Evolutionary conservation across 2,888 invertebrate genomes (phyloP).

Genomic region (Scaptomyza reducta): DNA sequence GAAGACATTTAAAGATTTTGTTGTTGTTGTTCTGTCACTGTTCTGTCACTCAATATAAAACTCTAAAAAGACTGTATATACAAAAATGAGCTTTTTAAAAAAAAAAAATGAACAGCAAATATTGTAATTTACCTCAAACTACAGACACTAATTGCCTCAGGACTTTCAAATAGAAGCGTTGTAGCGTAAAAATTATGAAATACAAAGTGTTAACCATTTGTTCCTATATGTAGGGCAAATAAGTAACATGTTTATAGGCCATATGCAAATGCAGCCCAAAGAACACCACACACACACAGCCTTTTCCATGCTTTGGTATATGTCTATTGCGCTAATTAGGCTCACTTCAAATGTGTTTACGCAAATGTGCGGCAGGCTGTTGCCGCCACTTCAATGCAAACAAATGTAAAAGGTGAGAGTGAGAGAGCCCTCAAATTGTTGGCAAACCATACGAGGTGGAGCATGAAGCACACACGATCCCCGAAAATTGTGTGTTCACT

Average conservation of each 20-base stretch:
- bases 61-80: neutral
- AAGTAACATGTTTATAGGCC: neutral
- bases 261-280: neutral
- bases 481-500: neutral
- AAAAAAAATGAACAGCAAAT: neutral
- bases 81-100: neutral
- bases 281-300: neutral
- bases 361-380: conserved; percentile 23
- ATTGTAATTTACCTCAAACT: no score
- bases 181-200: no score
- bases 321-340: conserved; percentile 42
- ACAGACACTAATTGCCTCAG: no score
- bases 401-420: conserved; percentile 24
- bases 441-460: conserved; percentile 15
- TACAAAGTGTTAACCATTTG: neutral
- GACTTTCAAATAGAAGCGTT: no score
- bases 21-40: no score
- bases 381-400: conserved; percentile 25
- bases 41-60: neutral
- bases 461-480: conserved; percentile 1
- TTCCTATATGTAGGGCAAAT: neutral
- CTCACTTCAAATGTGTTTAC: conserved; percentile 36
- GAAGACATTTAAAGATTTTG: no score
- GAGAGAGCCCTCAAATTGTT: conserved; percentile 10
- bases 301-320: neutral